These are phyloP conservation scores for Nemopilema nomurai DNA, from an alignment of 30 jellyfish, hydroid and myxozoan species.

Conservation along the genomic window DNA sequence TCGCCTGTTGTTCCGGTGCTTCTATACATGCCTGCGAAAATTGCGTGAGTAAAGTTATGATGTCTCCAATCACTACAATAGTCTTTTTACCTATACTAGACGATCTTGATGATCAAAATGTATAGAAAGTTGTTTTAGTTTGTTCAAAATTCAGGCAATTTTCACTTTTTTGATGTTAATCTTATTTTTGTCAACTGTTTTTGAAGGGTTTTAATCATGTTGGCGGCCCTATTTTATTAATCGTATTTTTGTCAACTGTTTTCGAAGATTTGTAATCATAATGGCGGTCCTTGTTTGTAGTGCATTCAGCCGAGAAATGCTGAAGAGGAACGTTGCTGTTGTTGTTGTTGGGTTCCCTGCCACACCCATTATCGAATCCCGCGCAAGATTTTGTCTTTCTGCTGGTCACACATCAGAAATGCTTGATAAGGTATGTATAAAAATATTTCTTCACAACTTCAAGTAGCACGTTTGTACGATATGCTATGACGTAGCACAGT, in stretches of 20 bases:
- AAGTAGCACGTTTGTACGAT: background rate
- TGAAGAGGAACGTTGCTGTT: conserved; percentile 85
- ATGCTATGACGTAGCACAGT: background rate
- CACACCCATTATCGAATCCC: conserved; percentile 94
- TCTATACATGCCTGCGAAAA: conserved; percentile 93
- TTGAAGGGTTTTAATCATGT: background rate
- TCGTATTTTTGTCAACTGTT: too few relatives aligned
- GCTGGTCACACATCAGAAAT: conserved; percentile 97
- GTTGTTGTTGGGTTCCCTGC: conserved; percentile 99
- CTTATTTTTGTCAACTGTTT: too few relatives aligned
- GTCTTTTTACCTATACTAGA: too few relatives aligned
- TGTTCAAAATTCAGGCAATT: too few relatives aligned
- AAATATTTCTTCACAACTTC: background rate
- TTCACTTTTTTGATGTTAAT: too few relatives aligned
- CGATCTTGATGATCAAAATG: too few relatives aligned
- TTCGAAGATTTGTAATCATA: background rate
- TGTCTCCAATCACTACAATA: background rate
- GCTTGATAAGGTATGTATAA: conserved; percentile 81
- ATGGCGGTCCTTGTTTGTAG: conserved; percentile 28
- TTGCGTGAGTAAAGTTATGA: conserved; percentile 71
- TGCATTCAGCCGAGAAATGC: conserved; percentile 98
- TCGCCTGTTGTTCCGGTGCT: conserved; percentile 98
- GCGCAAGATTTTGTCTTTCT: conserved; percentile 96
- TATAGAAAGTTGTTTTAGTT: too few relatives aligned
- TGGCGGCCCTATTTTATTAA: background rate